A percentile compares a stretch with the other conserved stretches of the same genome.
Conservation (phyloP, 2,113 vertebrate genomes). For the Macquaria australasica region DNA sequence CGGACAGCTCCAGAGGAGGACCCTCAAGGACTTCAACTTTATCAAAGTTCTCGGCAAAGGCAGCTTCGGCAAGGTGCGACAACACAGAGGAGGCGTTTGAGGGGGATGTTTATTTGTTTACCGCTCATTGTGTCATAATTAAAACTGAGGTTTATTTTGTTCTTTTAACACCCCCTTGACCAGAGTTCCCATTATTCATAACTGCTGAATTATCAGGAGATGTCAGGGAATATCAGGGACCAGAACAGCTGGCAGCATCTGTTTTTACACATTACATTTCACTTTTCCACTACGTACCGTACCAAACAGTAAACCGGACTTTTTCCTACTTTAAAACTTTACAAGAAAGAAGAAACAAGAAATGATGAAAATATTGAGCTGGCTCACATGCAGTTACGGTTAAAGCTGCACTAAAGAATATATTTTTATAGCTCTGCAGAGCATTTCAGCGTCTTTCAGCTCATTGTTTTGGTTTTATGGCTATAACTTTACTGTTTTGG, state of each 20-base stretch:
- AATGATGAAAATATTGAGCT: background rate
- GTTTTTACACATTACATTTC: background rate
- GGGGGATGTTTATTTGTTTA: conserved; percentile 34
- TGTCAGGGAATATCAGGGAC: background rate
- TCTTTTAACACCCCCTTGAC: conserved; percentile 4
- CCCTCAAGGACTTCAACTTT: conserved; percentile 95
- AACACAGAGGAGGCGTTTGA: background rate
- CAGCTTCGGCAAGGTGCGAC: conserved; percentile 97
- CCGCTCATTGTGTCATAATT: conserved; percentile 35
- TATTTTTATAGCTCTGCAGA: too few species aligned
- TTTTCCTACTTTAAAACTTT: background rate
- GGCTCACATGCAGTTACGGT: background rate
- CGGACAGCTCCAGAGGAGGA: conserved; percentile 93
- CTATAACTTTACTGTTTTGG: too few species aligned
- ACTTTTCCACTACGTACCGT: background rate
- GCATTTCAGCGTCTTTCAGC: background rate
- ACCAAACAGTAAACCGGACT: background rate
- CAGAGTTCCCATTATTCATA: conserved; percentile 4
- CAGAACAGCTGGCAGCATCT: background rate
- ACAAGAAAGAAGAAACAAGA: background rate
- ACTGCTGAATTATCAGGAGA: conserved; percentile 9
- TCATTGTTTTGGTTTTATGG: background rate
- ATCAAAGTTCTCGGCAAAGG: conserved; percentile 99
- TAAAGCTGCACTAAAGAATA: conserved; percentile 2
- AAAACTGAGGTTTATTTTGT: background rate